phyloP scores from a whole-genome alignment of 2,888 invertebrate species.

The Conops quadrifasciatus region DNA sequence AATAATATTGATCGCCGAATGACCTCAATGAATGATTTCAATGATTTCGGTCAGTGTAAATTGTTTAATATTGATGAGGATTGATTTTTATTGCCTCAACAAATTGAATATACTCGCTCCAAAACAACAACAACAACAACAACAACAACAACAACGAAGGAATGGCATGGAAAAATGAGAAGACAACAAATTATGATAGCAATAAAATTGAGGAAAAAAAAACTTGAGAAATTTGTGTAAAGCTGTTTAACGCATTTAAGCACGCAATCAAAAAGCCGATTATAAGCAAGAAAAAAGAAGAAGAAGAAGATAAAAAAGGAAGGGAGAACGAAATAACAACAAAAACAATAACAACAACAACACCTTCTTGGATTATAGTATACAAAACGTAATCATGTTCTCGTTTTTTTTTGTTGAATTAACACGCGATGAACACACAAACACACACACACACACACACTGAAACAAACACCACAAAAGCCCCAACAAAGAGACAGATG shows the following conservation, averaged over 20 bases:
- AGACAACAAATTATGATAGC: background rate
- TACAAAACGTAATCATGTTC: constrained; percentile 24
- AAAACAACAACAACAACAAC: constrained; percentile 3
- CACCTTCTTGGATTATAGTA: background rate
- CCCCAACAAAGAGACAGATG: background rate
- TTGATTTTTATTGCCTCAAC: constrained; percentile 8
- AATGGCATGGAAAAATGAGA: background rate
- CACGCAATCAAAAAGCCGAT: constrained; percentile 26
- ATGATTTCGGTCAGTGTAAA: background rate
- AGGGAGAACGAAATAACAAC: background rate
- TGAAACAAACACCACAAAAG: too few species aligned
- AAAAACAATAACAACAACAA: background rate
- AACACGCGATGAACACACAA: constrained; percentile 28
- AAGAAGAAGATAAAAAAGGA: background rate
- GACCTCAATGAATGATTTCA: constrained; percentile 2
- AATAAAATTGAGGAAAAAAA: background rate
- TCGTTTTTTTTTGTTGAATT: constrained; percentile 28
- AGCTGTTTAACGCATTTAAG: constrained; percentile 28
- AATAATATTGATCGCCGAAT: background rate
- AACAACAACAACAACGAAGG: constrained; percentile 10
- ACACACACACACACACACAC: background rate
- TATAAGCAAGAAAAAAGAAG: background rate
- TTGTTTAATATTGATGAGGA: background rate
- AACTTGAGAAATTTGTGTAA: background rate
- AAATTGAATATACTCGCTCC: background rate